Conservation (phyloP, 2,113 vertebrate genomes). For the Tinamus guttatus region DNA sequence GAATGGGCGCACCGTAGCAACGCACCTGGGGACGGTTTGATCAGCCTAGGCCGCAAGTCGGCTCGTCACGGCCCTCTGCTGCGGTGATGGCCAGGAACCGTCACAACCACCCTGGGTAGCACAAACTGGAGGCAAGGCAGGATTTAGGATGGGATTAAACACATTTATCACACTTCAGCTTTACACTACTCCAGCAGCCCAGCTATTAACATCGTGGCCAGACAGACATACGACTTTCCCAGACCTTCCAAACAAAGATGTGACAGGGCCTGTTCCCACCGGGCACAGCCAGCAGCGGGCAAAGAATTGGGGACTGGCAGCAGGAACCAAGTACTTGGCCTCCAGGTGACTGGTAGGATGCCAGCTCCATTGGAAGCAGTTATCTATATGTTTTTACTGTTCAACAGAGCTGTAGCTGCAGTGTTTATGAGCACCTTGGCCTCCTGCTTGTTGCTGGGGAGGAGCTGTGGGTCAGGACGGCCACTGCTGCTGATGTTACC, state of each 20-base stretch:
- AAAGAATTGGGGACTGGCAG: background rate
- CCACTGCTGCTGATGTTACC: background rate
- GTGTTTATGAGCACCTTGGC: background rate
- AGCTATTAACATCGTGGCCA: background rate
- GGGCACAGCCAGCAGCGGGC: fast-evolving
- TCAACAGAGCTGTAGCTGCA: background rate
- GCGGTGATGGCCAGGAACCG: background rate
- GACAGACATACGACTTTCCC: background rate
- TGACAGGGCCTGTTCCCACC: background rate
- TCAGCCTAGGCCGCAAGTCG: background rate
- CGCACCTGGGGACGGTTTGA: background rate
- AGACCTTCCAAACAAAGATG: background rate
- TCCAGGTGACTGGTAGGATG: background rate
- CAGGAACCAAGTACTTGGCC: background rate
- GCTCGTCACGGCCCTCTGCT: background rate
- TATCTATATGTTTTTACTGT: background rate
- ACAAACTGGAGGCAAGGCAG: background rate
- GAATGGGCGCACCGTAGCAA: background rate
- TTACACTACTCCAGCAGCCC: background rate
- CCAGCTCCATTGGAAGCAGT: background rate
- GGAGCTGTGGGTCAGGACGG: background rate
- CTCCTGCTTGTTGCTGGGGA: fast-evolving
- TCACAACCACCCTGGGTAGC: background rate
- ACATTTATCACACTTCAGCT: background rate
- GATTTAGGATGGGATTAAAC: background rate